Evolutionary conservation across 2,797 vertebrate species (phyloP).

Genomic region (Epinephelus awoara): DNA sequence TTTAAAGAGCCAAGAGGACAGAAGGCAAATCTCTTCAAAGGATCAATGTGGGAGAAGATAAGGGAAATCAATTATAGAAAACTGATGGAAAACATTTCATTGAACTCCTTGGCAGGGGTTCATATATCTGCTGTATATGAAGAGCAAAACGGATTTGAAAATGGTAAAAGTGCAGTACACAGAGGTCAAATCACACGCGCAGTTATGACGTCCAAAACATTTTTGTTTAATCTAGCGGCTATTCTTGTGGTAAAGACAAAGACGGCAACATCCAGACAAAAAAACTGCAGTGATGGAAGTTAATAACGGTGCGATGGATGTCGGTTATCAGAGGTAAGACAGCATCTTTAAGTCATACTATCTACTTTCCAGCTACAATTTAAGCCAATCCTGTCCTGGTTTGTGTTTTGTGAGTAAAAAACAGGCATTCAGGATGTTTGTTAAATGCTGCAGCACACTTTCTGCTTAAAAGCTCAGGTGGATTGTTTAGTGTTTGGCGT

Average conservation of each 20-base stretch:
- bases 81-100: constrained; percentile 64
- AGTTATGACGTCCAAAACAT: constrained; percentile 41
- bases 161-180: constrained; percentile 31
- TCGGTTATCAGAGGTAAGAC: constrained; percentile 60
- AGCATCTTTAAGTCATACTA: constrained; percentile 10
- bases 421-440: neutral
- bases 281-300: constrained; percentile 28
- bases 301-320: constrained; percentile 18
- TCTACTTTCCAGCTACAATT: too few relatives aligned
- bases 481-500: neutral
- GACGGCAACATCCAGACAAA: constrained; percentile 3
- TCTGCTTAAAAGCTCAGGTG: neutral
- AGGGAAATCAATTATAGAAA: constrained; percentile 41
- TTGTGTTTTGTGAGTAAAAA: neutral
- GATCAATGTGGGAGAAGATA: constrained; percentile 46
- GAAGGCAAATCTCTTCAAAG: constrained; percentile 78
- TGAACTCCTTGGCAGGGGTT: constrained; percentile 51
- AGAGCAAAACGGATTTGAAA: constrained; percentile 53
- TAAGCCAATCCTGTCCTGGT: neutral
- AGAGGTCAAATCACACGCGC: constrained; percentile 46
- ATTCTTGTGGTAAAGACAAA: constrained; percentile 23
- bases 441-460: neutral
- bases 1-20: constrained; percentile 57
- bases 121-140: constrained; percentile 27
- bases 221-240: constrained; percentile 44